Percentiles rank a stretch among this genome's conserved stretches.
These are phyloP conservation scores for Oncorhynchus keta DNA, from an alignment of 2,113 vertebrate genomes.

Conservation along the genomic window DNA sequence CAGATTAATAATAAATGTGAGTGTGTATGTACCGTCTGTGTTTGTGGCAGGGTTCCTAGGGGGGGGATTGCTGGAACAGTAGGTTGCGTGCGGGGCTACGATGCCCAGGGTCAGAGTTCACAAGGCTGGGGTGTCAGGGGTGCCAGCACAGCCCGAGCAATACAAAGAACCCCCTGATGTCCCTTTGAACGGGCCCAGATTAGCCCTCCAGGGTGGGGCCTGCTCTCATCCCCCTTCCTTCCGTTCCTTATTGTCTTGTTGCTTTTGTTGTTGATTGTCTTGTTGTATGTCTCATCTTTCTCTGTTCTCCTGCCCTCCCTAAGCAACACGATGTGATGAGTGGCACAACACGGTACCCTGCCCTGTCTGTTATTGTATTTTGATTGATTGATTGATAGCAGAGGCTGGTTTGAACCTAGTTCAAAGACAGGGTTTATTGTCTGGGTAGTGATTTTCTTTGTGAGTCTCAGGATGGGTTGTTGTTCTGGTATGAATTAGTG, in stretches of 20 bases:
- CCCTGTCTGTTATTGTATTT: background rate
- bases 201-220: conserved; percentile 7
- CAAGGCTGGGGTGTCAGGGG: conserved; percentile 17
- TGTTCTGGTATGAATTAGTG: background rate
- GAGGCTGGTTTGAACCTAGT: background rate
- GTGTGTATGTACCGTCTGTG: conserved; percentile 43
- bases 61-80: conserved; percentile 1
- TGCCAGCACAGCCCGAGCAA: conserved; percentile 31
- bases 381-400: background rate
- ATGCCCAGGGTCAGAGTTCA: conserved; percentile 40
- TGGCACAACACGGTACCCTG: background rate
- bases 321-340: background rate
- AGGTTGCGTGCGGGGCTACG: background rate
- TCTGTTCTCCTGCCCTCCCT: background rate
- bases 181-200: conserved; percentile 32
- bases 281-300: conserved; percentile 4
- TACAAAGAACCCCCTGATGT: conserved; percentile 30
- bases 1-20: conserved; percentile 55
- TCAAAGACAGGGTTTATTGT: too few relatives aligned
- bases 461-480: background rate
- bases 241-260: too few relatives aligned
- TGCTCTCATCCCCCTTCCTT: background rate
- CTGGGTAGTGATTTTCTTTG: background rate
- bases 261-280: background rate
- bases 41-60: conserved; percentile 33